Base-by-base conservation (phyloP, 2,888 invertebrate genomes). In the Chrysolina oricalcia region DNA sequence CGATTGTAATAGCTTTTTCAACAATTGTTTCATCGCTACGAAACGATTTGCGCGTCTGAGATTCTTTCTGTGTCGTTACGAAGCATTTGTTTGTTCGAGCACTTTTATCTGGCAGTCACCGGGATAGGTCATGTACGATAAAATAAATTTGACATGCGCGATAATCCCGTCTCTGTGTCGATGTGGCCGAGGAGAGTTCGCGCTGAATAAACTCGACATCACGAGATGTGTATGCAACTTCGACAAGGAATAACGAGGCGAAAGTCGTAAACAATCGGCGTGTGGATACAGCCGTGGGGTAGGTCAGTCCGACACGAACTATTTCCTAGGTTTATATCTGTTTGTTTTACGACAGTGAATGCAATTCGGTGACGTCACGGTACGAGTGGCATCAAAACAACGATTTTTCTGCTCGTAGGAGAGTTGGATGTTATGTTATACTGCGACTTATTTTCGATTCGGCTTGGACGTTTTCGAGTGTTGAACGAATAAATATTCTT, bases 261-360 rank as follows among this genome's bases (percentile, higher is more conserved):
- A 23, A 62, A 71, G 63, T 74, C 70, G 73, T 77, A 75, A 75
- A 78, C 75, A 77, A 68, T 72, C 70, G 67, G 43, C 75, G 43
- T 70, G 73, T 66, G 73, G 48, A 73, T 63, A 2, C 5, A 65
- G 72, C 75, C 75, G 75, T 78, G 71, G 70, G 78, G 75, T 69
- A 75, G 78, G 78, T 78, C 78, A 74, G 73, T 73, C 53, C 66
- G 73, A 65, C 75, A 71, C 59, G 69, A 66, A 71, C 68, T 71
- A 75, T 70, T 70, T 69, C 59, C 68, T 68, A 73, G 48, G 59
- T 59, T 59, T 59, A 59, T 63, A 68, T 73, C 41, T 66, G 62
- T 62, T 62, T 27, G 59, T 59, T 59, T 59, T 59, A 59, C 15
- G 59, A 59, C n/a, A 35, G 59, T n/a, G 59, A 27, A 15, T 15